Conservation (phyloP, 92 coral and sea anemone species). For the Actinernus sp. region DNA sequence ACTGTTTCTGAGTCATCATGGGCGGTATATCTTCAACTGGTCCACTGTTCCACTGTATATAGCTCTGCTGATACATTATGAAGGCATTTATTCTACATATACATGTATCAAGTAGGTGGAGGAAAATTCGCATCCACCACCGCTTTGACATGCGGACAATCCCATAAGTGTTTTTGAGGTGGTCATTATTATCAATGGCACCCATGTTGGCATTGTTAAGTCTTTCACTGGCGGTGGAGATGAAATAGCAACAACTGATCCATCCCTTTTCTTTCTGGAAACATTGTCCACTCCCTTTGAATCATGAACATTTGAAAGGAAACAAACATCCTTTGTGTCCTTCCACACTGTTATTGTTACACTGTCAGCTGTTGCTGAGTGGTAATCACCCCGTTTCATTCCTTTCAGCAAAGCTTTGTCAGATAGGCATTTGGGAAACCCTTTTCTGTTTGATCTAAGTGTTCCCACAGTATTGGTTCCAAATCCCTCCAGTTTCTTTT, state of each 20-base stretch:
- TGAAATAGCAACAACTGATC: conserved; percentile 3
- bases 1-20: neutral
- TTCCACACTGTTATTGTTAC: conserved; percentile 20
- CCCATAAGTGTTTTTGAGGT: conserved; percentile 23
- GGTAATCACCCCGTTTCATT: conserved; percentile 19
- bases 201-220: conserved; percentile 26
- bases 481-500: conserved; percentile 16
- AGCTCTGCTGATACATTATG: conserved; percentile 1
- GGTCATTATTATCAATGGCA: conserved; percentile 21
- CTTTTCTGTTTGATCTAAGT: conserved; percentile 12
- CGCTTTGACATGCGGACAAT: conserved; percentile 17
- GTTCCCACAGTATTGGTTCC: conserved; percentile 20
- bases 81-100: conserved; percentile 21
- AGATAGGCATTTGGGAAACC: neutral
- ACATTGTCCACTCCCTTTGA: conserved; percentile 16
- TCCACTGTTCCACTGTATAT: conserved; percentile 8
- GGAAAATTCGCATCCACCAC: conserved; percentile 22
- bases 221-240: conserved; percentile 24
- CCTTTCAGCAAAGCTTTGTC: conserved; percentile 10
- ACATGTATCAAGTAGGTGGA: conserved; percentile 13
- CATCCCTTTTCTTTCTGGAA: conserved; percentile 8
- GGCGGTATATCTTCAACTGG: conserved; percentile 7
- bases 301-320: conserved; percentile 11
- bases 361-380: conserved; percentile 7
- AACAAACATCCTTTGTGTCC: conserved; percentile 17